These are phyloP conservation scores for Formica exsecta DNA, from an alignment of 1,140 invertebrate species.

Conservation along the genomic window DNA sequence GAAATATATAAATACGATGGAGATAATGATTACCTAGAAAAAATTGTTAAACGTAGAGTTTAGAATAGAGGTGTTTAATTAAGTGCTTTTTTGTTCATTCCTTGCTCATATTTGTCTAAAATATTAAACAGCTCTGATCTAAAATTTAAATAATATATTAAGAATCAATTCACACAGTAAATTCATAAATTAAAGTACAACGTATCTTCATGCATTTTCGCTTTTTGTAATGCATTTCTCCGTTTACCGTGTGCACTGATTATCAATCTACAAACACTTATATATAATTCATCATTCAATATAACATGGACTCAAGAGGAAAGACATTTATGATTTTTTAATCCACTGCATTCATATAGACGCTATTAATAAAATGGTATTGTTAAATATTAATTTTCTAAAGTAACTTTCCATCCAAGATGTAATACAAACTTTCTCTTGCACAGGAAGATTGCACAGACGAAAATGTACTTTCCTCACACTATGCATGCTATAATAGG, in stretches of 20 bases:
- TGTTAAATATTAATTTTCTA: neutral
- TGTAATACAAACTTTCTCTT: constrained; percentile 30
- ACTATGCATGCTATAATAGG: constrained; percentile 49
- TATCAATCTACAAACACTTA: constrained; percentile 64
- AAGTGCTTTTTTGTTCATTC: neutral
- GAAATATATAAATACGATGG: constrained; percentile 61
- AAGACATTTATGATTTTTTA: constrained; percentile 30
- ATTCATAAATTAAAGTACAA: neutral
- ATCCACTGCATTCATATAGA: neutral
- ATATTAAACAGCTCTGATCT: constrained; percentile 23
- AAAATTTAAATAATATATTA: constrained; percentile 40
- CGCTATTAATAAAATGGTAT: neutral
- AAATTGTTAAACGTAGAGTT: constrained; percentile 23
- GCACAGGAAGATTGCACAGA: constrained; percentile 2
- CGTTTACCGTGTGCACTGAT: constrained; percentile 22
- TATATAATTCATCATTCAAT: constrained; percentile 66
- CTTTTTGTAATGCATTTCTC: neutral
- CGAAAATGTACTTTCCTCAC: constrained; percentile 56
- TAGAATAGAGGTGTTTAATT: constrained; percentile 24
- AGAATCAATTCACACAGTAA: constrained; percentile 46
- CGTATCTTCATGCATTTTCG: neutral
- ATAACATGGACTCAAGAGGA: constrained; percentile 54
- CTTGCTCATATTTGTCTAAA: neutral
- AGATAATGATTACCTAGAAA: constrained; percentile 57
- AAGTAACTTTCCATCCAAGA: constrained; percentile 18